Conservation (phyloP, 2,113 vertebrate species). For the Dolichallabes microphthalmus region DNA sequence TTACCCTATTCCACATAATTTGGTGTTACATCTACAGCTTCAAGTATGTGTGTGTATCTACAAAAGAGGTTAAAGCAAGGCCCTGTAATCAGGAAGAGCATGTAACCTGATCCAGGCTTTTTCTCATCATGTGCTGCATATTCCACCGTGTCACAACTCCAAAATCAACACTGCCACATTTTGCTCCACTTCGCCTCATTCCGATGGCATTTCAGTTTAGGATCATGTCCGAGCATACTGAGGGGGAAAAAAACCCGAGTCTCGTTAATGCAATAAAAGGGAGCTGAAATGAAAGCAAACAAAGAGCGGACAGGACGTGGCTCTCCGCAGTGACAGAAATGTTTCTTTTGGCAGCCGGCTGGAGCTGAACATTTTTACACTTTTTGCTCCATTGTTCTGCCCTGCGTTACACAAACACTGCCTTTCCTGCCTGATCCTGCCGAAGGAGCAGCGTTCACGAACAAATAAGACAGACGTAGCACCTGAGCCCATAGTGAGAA, state of each 20-base stretch:
- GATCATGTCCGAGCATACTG: not conserved
- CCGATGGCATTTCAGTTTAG: conserved; percentile 18
- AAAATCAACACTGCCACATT: conserved; percentile 30
- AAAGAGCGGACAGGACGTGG: conserved; percentile 35
- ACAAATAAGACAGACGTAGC: not conserved
- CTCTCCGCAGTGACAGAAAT: conserved; percentile 46
- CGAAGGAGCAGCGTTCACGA: conserved; percentile 26
- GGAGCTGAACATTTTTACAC: conserved; percentile 34
- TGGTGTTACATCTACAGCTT: not conserved
- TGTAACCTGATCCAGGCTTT: conserved; percentile 13
- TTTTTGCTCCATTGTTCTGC: conserved; percentile 49
- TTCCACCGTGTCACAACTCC: conserved; percentile 15
- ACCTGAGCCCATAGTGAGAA: not conserved
- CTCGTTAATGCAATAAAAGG: conserved; percentile 21
- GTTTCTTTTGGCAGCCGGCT: conserved; percentile 51
- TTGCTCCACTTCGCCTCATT: conserved; percentile 12
- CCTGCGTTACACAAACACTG: conserved; percentile 42
- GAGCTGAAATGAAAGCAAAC: conserved; percentile 9
- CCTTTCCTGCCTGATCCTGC: conserved; percentile 40
- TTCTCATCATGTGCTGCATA: conserved; percentile 8
- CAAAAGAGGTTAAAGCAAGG: not conserved
- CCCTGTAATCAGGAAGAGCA: conserved; percentile 5
- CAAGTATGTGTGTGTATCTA: not conserved
- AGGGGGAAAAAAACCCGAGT: too few relatives aligned
- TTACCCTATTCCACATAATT: not conserved